phyloP scores from a whole-genome alignment of 2,797 vertebrate species.

The Enoplosus armatus region DNA sequence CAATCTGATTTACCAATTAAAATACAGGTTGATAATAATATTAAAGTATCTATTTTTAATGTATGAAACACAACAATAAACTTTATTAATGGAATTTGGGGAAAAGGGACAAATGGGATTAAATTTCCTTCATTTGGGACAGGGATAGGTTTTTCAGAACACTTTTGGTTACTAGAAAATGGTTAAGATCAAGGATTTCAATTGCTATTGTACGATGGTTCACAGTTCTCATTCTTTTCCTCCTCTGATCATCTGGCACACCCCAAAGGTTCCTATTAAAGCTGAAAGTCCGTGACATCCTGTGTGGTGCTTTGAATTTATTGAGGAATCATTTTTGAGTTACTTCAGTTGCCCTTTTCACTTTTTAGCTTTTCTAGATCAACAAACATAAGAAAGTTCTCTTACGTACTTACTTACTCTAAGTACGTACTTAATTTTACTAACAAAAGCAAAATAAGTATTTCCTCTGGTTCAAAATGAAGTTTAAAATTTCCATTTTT shows the following conservation, averaged over 20 bases:
- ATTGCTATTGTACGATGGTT: not conserved
- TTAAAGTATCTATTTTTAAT: not conserved
- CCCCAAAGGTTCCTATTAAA: not conserved
- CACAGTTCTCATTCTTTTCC: not conserved
- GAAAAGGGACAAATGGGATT: no score
- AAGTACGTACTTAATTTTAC: no score
- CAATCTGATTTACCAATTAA: not conserved
- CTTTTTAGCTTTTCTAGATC: not conserved
- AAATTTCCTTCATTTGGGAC: no score
- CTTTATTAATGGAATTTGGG: not conserved
- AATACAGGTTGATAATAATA: not conserved
- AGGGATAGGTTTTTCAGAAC: no score
- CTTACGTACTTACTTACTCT: not conserved
- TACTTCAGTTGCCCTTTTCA: not conserved
- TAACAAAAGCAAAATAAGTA: slow-evolving; percentile 85
- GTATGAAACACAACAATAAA: not conserved
- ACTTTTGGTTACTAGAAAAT: not conserved
- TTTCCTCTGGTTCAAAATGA: slow-evolving; percentile 94
- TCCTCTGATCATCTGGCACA: not conserved
- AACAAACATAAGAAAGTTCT: not conserved
- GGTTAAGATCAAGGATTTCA: not conserved
- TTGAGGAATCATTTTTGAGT: not conserved
- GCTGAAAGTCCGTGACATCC: not conserved
- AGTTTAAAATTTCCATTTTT: no score
- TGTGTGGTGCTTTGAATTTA: no score